phyloP scores from a whole-genome alignment of 2,113 vertebrate genomes.

The Podarcis muralis region DNA sequence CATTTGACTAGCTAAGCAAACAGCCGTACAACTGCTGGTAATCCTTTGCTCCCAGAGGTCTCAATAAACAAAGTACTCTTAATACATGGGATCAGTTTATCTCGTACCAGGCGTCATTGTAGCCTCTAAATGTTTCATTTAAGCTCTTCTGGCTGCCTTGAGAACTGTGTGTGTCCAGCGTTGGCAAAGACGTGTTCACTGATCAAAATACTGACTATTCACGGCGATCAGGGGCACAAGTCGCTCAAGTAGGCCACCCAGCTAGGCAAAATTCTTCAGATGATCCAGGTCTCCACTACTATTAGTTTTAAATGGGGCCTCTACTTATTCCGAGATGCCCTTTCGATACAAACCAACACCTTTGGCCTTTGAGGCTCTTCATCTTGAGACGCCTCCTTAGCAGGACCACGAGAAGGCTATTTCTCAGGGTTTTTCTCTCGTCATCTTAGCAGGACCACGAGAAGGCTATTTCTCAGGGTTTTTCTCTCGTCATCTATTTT shows the following conservation, averaged over 20 bases:
- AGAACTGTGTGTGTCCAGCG: background rate
- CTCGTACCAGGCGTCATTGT: background rate
- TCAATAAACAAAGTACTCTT: background rate
- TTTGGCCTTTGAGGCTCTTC: background rate
- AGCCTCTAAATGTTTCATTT: background rate
- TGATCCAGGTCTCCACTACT: background rate
- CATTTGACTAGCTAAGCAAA: background rate
- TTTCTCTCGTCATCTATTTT: accelerated
- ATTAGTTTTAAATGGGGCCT: background rate
- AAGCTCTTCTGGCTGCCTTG: background rate
- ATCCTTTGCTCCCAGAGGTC: background rate
- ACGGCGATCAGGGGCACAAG: background rate
- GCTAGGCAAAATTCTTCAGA: background rate
- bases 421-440: too few relatives aligned
- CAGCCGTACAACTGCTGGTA: background rate
- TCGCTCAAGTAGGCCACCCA: background rate
- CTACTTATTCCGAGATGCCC: background rate
- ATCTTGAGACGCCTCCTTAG: background rate
- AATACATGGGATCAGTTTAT: background rate
- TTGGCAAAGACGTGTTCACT: background rate
- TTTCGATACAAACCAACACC: accelerated
- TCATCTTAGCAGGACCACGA: accelerated
- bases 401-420: accelerated
- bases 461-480: accelerated
- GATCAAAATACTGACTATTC: conserved; percentile 12